A percentile compares a stretch with the other conserved stretches of the same genome.
phyloP scores from a whole-genome alignment of 1,140 invertebrate genomes.

The Lasaia peninsularis region DNA sequence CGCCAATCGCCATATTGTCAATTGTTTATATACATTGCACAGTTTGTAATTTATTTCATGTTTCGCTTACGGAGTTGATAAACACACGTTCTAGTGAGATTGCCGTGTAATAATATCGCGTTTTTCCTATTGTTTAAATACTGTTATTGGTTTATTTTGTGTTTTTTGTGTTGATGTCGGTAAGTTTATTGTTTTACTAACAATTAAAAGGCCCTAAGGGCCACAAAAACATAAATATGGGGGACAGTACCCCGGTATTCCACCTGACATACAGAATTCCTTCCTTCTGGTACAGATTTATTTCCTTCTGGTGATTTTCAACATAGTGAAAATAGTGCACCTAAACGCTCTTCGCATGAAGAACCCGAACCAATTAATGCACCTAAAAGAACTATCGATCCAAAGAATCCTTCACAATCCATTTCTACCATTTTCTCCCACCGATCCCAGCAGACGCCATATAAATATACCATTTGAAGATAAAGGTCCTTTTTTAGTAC shows the following conservation, averaged over 20 bases:
- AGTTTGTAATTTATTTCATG: no score
- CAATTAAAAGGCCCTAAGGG: not conserved
- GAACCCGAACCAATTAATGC: not conserved
- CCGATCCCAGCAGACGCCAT: not conserved
- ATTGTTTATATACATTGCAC: no score
- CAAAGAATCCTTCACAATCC: not conserved
- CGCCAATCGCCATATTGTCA: no score
- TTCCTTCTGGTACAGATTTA: no score
- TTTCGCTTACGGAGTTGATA: constrained; percentile 10
- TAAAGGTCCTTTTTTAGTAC: not conserved
- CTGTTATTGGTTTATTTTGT: not conserved
- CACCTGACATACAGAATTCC: not conserved
- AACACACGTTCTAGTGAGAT: not conserved
- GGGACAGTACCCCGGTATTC: not conserved
- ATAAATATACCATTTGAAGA: not conserved
- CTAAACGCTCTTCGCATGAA: not conserved
- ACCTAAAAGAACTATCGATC: not conserved
- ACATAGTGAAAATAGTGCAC: not conserved
- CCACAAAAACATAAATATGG: not conserved
- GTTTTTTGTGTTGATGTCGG: not conserved
- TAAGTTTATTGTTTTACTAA: not conserved
- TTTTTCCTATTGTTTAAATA: not conserved
- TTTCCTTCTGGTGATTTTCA: not conserved
- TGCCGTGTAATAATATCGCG: not conserved
- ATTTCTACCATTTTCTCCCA: not conserved